A percentile compares a stretch with the other conserved stretches of the same genome.
Conservation (phyloP, 2,797 vertebrate genomes). For the Gallinago nigripennis region DNA sequence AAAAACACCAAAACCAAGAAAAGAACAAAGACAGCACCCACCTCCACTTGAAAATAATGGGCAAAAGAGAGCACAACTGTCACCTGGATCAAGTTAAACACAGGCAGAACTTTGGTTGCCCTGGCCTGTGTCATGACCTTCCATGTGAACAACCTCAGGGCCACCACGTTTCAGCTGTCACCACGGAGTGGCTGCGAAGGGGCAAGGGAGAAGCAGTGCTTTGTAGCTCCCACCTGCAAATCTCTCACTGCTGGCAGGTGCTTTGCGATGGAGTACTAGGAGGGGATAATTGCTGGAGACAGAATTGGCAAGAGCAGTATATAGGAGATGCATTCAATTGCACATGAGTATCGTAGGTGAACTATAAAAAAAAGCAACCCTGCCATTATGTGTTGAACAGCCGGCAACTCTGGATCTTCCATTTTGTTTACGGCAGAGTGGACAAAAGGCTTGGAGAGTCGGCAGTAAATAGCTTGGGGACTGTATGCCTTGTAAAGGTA, state of each 20-base stretch:
- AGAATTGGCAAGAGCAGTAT: constrained; percentile 75
- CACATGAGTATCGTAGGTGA: constrained; percentile 74
- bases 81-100: constrained; percentile 11
- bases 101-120: background rate
- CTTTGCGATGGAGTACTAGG: constrained; percentile 55
- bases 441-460: constrained; percentile 59
- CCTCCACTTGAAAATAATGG: background rate
- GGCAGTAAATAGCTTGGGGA: constrained; percentile 46
- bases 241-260: constrained; percentile 76
- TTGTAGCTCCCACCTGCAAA: constrained; percentile 73
- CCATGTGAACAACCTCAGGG: background rate
- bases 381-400: constrained; percentile 71
- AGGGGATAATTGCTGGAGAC: constrained; percentile 77
- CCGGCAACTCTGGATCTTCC: constrained; percentile 63
- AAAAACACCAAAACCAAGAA: background rate
- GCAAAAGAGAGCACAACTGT: background rate
- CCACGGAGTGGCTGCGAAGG: constrained; percentile 59
- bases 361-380: constrained; percentile 70
- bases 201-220: background rate
- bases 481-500: constrained; percentile 30
- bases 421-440: constrained; percentile 61
- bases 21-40: background rate
- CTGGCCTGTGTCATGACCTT: constrained; percentile 23
- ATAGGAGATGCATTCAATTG: constrained; percentile 69
- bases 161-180: constrained; percentile 27